Conservation (phyloP, 2,113 vertebrate species). For the Serilophus lunatus region DNA sequence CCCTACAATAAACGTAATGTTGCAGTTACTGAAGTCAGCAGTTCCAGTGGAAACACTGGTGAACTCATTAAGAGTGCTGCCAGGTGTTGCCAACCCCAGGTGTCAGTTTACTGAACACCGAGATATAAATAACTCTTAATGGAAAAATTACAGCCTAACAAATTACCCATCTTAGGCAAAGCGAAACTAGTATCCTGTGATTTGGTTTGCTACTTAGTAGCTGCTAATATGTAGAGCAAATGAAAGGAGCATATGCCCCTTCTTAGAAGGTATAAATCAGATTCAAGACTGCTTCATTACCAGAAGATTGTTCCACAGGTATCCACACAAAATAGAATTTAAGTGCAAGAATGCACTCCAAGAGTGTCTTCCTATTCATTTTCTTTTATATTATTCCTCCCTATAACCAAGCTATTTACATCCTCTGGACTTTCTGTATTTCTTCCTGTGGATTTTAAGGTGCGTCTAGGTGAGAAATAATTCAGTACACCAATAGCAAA, state of each 20-base stretch:
- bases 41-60: constrained; percentile 48
- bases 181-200: neutral
- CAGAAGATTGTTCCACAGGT: neutral
- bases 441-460: neutral
- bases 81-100: constrained; percentile 65
- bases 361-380: neutral
- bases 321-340: neutral
- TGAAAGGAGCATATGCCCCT: neutral
- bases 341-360: neutral
- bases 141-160: constrained; percentile 38
- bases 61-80: constrained; percentile 68
- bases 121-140: constrained; percentile 56
- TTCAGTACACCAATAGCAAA: neutral
- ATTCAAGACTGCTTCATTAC: neutral
- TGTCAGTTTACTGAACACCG: constrained; percentile 52
- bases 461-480: neutral
- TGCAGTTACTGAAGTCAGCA: constrained; percentile 58
- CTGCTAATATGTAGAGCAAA: neutral
- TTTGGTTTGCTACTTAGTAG: constrained; percentile 32
- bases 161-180: constrained; percentile 25
- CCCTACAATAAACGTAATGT: constrained; percentile 14
- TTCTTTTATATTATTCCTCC: neutral
- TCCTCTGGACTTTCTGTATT: neutral
- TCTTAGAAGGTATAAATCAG: neutral
- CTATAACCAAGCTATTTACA: neutral